Base-by-base conservation (phyloP, 2,797 vertebrate species). In the Sandelia bainsii region DNA sequence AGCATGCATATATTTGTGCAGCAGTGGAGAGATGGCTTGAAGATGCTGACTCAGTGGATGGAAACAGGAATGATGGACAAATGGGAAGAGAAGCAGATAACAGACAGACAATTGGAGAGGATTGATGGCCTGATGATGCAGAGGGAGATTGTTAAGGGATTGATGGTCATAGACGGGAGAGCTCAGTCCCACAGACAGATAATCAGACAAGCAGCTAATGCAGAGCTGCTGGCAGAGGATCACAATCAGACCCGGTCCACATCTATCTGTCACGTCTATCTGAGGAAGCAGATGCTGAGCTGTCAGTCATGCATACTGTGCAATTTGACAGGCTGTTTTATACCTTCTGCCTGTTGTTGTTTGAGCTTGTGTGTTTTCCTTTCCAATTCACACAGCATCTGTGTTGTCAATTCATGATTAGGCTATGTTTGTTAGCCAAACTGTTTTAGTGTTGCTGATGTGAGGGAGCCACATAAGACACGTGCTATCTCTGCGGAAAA, bases 121-220 rank as follows among this genome's bases (percentile, higher is more conserved):
- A 83, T 77, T 45, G 81, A 81, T 72, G 61, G 77, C 75, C 70
- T 66, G 75, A 57, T 40, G 20, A 73, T 58, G 73, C 25, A 61
- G 44, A 64, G 49, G 52, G 50, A 86, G 79, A 77, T 63, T 63
- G 80, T 53, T 20, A 62, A 46, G 22, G 69, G 87, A 88, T 76
- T 78, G 87, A 84, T 83, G 77, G 73, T 74, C 74, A 75, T 54
- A 76, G 40, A 79, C 51, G 62, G 66, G 66, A 77, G 62, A 29
- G 68, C 58, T 79, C 56, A 39, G 73, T 54, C 49, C 60, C 34
- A 13, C 67, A 66, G 81, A 80, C 77, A 29, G 83, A 76, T 85
- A 64, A 84, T 84, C 81, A 89, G 81, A 86, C 77, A 73, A 75
- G 80, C 66, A 40, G 73, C 72, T 88, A 77, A 89, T 81, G 67